phyloP scores from a whole-genome alignment of 2,113 vertebrate genomes.

The Falcunculus frontatus region DNA sequence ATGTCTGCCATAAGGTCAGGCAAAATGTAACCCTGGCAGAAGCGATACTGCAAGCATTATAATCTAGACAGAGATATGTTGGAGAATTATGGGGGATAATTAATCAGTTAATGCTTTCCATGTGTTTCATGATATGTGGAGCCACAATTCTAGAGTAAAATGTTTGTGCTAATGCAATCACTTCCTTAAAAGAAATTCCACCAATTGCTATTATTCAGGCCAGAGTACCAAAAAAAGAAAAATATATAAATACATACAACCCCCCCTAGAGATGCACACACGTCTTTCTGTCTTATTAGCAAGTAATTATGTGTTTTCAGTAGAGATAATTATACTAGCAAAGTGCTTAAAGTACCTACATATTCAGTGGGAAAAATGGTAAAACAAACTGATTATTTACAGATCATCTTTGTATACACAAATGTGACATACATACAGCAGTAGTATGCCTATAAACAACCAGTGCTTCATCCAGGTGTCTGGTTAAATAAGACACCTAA shows the following conservation, averaged over 20 bases:
- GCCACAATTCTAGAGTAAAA: not conserved
- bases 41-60: not conserved
- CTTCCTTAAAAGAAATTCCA: constrained; percentile 33
- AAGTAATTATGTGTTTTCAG: not conserved
- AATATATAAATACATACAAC: not conserved
- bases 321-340: not conserved
- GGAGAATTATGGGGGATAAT: constrained; percentile 36
- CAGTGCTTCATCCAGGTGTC: not conserved
- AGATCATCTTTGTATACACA: not conserved
- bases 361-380: not conserved
- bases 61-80: constrained; percentile 10
- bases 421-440: not conserved
- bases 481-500: not conserved
- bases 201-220: not conserved
- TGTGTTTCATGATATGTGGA: not conserved
- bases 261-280: not conserved
- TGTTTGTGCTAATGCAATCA: not conserved
- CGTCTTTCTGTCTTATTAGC: not conserved
- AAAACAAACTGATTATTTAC: not conserved
- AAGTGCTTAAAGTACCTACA: not conserved
- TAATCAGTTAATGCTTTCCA: constrained; percentile 18
- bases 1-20: constrained; percentile 55
- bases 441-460: not conserved
- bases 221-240: not conserved
- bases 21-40: constrained; percentile 4